These are phyloP conservation scores for Pristionchus mayeri DNA, from an alignment of 2,888 invertebrate genomes.

Conservation along the genomic window DNA sequence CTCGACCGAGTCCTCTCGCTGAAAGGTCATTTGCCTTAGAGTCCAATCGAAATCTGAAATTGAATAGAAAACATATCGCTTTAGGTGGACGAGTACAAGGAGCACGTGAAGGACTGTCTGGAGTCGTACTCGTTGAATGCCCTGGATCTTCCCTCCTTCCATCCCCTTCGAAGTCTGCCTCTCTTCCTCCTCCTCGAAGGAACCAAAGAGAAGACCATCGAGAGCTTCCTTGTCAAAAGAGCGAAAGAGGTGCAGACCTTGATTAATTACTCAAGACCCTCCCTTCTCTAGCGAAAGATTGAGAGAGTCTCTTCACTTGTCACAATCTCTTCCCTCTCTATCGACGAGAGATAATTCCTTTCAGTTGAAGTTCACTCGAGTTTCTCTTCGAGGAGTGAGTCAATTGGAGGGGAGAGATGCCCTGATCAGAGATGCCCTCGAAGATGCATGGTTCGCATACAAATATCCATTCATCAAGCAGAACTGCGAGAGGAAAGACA, in stretches of 20 bases:
- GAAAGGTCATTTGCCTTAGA: not conserved
- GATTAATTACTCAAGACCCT: not conserved
- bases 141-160: constrained; percentile 31
- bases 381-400: not conserved
- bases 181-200: not conserved
- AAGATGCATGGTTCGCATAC: constrained; percentile 36
- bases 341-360: not conserved
- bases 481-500: not conserved
- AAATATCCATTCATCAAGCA: constrained; percentile 29
- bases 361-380: constrained; percentile 44
- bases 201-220: not conserved
- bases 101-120: constrained; percentile 46
- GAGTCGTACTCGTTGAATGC: constrained; percentile 5
- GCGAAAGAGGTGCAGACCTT: constrained; percentile 31
- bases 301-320: not conserved
- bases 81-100: constrained; percentile 40
- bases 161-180: constrained; percentile 39
- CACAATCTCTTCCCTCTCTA: no score
- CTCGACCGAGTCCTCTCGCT: not conserved
- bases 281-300: not conserved
- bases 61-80: not conserved
- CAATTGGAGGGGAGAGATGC: constrained; percentile 33
- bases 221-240: constrained; percentile 32
- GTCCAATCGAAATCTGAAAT: not conserved
- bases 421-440: constrained; percentile 1